Conservation (phyloP, 2,113 vertebrate genomes). For the Bubo blakistoni region DNA sequence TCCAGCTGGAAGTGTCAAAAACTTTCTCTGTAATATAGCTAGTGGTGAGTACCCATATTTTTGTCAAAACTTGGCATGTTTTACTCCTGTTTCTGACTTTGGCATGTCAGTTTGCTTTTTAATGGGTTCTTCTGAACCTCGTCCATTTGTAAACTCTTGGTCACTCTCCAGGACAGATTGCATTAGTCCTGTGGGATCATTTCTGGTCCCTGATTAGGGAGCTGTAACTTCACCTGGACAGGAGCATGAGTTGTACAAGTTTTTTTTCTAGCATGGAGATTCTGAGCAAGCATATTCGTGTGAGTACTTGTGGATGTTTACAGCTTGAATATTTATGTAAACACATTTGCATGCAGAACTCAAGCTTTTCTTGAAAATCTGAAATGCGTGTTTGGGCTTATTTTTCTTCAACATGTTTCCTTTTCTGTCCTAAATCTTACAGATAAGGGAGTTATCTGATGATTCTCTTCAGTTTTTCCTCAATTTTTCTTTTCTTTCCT, state of each 20-base stretch:
- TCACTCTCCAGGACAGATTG: neutral
- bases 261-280: neutral
- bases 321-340: neutral
- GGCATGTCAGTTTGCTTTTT: neutral
- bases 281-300: fast-evolving
- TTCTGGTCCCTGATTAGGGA: neutral
- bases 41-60: neutral
- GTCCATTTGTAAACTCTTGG: neutral
- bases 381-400: neutral
- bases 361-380: neutral
- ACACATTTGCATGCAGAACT: neutral
- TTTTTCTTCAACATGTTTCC: neutral
- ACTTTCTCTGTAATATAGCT: neutral
- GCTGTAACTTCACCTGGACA: neutral
- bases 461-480: neutral
- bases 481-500: neutral
- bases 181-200: neutral
- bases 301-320: neutral
- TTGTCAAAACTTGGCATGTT: neutral
- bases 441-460: neutral
- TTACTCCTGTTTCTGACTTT: neutral
- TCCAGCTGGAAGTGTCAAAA: neutral
- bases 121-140: neutral
- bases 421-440: neutral
- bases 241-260: neutral